Evolutionary conservation across 2,113 vertebrate genomes (phyloP).

Genomic region (Sapajus apella): DNA sequence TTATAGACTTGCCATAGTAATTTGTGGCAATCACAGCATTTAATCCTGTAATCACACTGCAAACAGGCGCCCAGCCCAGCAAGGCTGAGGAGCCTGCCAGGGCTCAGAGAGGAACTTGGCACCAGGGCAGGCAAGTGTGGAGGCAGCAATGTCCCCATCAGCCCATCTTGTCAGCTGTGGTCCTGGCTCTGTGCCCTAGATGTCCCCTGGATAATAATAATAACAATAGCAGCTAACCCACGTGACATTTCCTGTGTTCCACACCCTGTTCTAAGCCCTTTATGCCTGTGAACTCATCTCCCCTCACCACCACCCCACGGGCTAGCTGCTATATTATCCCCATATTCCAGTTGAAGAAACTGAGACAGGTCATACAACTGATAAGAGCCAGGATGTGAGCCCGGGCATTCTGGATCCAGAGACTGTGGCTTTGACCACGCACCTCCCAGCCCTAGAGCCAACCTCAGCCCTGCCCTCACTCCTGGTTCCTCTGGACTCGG

Average conservation of each 20-base stretch:
- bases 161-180: background rate
- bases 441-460: background rate
- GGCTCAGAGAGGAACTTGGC: slow-evolving; percentile 37
- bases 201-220: background rate
- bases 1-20: slow-evolving; percentile 63
- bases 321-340: background rate
- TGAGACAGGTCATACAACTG: background rate
- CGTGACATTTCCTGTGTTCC: background rate
- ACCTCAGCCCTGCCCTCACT: background rate
- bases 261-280: background rate
- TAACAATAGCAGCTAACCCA: background rate
- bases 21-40: slow-evolving; percentile 66
- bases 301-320: background rate
- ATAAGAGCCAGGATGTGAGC: background rate
- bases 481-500: background rate
- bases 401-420: background rate
- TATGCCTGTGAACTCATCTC: background rate
- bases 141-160: background rate
- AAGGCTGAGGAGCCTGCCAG: slow-evolving; percentile 42
- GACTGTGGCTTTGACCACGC: background rate
- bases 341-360: background rate
- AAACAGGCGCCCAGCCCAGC: slow-evolving; percentile 56
- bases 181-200: background rate
- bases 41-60: slow-evolving; percentile 70
- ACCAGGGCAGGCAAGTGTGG: background rate